These are phyloP conservation scores for Morelia viridis DNA, from an alignment of 2,797 vertebrate genomes.

Conservation along the genomic window DNA sequence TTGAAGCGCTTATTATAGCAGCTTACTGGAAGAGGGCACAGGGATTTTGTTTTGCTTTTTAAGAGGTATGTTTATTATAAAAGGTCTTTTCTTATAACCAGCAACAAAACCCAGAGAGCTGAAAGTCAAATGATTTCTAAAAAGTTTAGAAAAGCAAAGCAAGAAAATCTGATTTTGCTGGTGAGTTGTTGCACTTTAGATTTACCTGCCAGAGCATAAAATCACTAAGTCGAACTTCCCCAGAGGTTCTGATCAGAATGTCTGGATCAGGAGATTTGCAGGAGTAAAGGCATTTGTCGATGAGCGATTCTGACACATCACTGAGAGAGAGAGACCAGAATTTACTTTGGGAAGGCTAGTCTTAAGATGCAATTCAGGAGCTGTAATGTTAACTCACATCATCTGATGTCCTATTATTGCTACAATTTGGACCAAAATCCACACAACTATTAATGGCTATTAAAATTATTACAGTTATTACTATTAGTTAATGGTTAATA, in stretches of 20 bases:
- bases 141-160: background rate
- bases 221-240: slow-evolving; percentile 95
- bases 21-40: background rate
- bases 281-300: slow-evolving; percentile 94
- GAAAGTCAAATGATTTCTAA: background rate
- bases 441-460: background rate
- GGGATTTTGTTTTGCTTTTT: background rate
- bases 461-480: background rate
- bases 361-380: background rate
- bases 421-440: background rate
- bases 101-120: background rate
- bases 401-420: background rate
- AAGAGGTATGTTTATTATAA: background rate
- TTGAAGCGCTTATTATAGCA: background rate
- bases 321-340: slow-evolving; percentile 68
- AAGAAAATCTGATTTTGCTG: background rate
- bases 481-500: background rate
- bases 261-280: slow-evolving; percentile 92
- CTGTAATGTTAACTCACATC: background rate
- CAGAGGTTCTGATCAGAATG: slow-evolving; percentile 94
- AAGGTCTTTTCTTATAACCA: background rate
- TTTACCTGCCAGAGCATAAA: slow-evolving; percentile 98
- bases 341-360: background rate
- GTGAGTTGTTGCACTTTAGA: background rate
- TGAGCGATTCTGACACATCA: slow-evolving; percentile 89